Percentiles rank a stretch among this genome's conserved stretches.
Evolutionary conservation across 2,113 vertebrate genomes (phyloP).

Genomic region (Paradisaea rubra): DNA sequence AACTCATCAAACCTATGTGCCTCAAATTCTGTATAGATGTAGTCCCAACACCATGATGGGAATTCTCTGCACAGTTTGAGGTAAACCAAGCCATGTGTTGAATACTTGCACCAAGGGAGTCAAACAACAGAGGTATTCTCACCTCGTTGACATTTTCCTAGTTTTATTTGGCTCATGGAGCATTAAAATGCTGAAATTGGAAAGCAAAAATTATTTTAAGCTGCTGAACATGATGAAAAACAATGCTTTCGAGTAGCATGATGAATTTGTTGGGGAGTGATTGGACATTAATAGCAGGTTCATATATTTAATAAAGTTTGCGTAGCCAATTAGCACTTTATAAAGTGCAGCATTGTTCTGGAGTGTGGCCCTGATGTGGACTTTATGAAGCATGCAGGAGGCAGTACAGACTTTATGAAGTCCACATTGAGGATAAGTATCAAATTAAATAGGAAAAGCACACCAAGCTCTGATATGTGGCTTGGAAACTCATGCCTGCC

Average conservation of each 20-base stretch:
- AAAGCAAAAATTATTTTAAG: constrained; percentile 7
- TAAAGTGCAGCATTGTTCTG: constrained; percentile 23
- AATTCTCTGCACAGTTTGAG: not conserved
- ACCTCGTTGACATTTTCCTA: constrained; percentile 2
- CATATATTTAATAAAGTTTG: not conserved
- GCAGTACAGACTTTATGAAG: not conserved
- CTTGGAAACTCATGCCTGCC: not conserved
- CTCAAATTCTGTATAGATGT: not conserved
- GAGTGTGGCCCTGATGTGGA: not conserved
- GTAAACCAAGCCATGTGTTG: not conserved
- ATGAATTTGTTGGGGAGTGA: not conserved
- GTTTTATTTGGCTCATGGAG: constrained; percentile 24
- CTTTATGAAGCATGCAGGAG: constrained; percentile 6
- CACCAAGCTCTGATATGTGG: not conserved
- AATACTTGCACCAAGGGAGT: not conserved
- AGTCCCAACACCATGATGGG: not conserved
- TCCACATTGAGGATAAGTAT: not conserved
- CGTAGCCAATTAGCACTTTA: constrained; percentile 25
- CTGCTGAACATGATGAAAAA: not conserved
- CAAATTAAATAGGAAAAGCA: not conserved
- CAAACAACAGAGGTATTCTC: not conserved
- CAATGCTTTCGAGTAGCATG: not conserved
- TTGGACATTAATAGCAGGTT: constrained; percentile 3
- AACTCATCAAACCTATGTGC: not conserved
- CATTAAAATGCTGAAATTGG: not conserved